Evolutionary conservation across 2,797 vertebrate genomes (phyloP).

Genomic region (Tinamus major): DNA sequence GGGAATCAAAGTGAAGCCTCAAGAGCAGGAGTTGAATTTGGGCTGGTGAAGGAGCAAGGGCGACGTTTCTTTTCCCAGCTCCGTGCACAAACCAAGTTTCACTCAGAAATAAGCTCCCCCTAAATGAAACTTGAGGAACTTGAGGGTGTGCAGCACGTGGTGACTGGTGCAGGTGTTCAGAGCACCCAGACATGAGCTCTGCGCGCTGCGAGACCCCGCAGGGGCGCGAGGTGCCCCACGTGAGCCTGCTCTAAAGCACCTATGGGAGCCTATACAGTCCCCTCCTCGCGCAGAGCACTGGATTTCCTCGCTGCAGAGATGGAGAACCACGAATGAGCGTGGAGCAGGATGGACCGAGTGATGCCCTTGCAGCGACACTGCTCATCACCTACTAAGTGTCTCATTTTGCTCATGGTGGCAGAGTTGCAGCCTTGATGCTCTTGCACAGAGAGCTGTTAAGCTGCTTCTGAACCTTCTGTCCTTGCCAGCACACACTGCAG

Average conservation of each 20-base stretch:
- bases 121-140: background rate
- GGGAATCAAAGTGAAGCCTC: background rate
- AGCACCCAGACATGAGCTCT: no score
- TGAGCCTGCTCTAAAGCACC: conserved; percentile 4
- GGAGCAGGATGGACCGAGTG: background rate
- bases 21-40: background rate
- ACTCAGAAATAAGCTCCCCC: background rate
- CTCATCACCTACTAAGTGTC: background rate
- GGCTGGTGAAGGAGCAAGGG: background rate
- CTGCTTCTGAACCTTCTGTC: background rate
- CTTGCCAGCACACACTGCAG: conserved; percentile 52
- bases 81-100: background rate
- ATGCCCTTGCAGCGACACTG: background rate
- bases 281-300: background rate
- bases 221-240: conserved; percentile 20
- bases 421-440: background rate
- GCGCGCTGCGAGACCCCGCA: background rate
- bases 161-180: conserved; percentile 38
- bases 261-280: background rate
- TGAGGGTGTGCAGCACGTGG: background rate
- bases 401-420: background rate
- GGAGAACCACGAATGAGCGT: background rate
- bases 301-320: background rate
- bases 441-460: background rate
- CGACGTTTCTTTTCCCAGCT: background rate